Conservation (phyloP, 2,113 vertebrate species). For the Marmota flaviventris region DNA sequence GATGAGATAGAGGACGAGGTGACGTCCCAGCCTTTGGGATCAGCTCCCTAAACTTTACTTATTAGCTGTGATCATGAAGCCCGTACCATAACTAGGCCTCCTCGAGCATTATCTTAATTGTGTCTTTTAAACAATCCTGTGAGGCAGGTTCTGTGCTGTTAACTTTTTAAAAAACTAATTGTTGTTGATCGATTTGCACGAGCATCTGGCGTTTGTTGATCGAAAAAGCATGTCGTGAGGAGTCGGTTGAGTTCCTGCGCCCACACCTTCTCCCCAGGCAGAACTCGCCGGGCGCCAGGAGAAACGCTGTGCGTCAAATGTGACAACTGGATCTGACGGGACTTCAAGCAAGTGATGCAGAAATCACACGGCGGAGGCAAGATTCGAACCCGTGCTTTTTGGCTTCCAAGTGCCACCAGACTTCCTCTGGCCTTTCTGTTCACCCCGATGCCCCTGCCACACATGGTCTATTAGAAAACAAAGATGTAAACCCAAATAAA, state of each 20-base stretch:
- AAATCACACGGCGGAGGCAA: rapidly evolving
- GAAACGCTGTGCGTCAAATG: rapidly evolving
- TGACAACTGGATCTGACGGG: rapidly evolving
- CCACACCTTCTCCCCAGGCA: constrained; percentile 33
- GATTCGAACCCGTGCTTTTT: not conserved
- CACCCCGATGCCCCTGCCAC: no score
- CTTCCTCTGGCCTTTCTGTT: not conserved
- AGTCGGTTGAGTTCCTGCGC: not conserved
- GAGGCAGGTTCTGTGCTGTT: not conserved
- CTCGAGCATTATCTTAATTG: not conserved
- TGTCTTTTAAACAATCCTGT: not conserved
- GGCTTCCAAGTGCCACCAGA: not conserved
- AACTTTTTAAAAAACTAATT: not conserved
- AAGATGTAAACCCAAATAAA: not conserved
- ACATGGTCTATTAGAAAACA: not conserved
- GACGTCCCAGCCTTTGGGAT: no score
- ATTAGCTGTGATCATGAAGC: constrained; percentile 14
- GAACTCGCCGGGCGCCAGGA: not conserved
- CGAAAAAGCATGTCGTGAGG: constrained; percentile 14
- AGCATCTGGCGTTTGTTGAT: constrained; percentile 71
- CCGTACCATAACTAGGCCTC: not conserved
- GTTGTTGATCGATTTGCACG: constrained; percentile 42
- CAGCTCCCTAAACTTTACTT: not conserved
- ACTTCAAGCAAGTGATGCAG: not conserved
- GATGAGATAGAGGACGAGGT: not conserved